Conservation (phyloP, 2,797 vertebrate species). For the Melopsittacus undulatus region DNA sequence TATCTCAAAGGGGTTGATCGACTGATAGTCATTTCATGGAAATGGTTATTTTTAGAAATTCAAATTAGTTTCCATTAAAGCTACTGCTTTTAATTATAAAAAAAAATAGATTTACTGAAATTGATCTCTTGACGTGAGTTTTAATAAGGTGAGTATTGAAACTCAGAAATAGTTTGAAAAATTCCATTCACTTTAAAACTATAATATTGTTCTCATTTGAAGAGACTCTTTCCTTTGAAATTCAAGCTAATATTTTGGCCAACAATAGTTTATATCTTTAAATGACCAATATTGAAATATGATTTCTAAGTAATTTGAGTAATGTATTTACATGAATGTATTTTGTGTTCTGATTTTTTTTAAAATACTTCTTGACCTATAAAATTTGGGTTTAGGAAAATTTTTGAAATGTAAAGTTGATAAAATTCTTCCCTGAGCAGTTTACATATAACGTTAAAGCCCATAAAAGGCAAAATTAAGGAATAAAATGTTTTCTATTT, state of each 20-base stretch:
- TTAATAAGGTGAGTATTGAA: conserved; percentile 31
- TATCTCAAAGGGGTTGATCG: conserved; percentile 28
- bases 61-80: conserved; percentile 60
- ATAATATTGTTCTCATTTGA: not conserved
- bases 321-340: not conserved
- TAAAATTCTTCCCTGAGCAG: not conserved
- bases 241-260: not conserved
- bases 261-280: not conserved
- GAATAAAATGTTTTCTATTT: not conserved
- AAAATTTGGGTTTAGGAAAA: not conserved
- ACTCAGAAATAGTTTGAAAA: not conserved
- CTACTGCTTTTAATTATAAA: conserved; percentile 55
- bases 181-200: not conserved
- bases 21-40: conserved; percentile 48
- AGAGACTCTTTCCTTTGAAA: not conserved
- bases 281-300: not conserved
- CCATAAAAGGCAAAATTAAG: not conserved
- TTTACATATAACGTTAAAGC: not conserved
- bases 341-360: not conserved
- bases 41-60: conserved; percentile 69
- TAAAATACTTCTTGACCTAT: rapidly evolving
- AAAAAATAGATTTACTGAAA: conserved; percentile 36
- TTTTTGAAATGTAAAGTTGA: not conserved
- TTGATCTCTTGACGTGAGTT: conserved; percentile 17
- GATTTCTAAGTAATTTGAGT: not conserved